Evolutionary conservation across 2,113 vertebrate species (phyloP).

Genomic region (Malurus melanocephalus): DNA sequence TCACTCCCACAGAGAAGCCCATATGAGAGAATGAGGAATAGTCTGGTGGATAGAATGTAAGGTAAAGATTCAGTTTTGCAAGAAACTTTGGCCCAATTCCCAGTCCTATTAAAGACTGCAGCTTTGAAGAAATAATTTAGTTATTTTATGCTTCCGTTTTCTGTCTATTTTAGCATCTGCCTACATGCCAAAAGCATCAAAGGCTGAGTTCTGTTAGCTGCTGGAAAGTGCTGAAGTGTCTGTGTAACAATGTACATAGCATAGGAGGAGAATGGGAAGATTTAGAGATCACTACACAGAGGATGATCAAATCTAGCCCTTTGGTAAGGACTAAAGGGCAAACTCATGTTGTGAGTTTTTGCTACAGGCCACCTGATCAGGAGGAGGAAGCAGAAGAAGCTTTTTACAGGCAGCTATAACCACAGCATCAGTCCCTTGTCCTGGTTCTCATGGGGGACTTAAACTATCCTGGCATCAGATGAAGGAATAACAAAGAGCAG

Average conservation of each 20-base stretch:
- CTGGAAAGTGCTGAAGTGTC: neutral
- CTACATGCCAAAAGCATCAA: neutral
- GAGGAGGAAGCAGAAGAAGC: neutral
- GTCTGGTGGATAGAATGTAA: neutral
- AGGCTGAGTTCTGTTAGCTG: neutral
- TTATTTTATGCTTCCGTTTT: neutral
- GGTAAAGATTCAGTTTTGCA: neutral
- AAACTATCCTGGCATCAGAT: neutral
- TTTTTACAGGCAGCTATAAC: neutral
- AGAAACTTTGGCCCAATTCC: neutral
- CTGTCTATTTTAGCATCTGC: neutral
- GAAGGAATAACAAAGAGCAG: neutral
- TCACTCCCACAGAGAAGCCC: neutral
- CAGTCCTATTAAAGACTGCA: neutral
- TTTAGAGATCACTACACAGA: fast-evolving
- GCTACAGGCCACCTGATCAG: neutral
- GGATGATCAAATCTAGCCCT: neutral
- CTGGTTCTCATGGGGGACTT: neutral
- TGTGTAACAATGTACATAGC: too few relatives aligned
- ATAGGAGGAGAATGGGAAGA: neutral
- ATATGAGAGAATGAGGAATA: neutral
- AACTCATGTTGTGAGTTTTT: neutral
- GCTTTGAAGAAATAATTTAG: neutral
- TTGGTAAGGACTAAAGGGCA: neutral
- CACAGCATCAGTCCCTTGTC: neutral